Percentiles rank a stretch among this genome's conserved stretches.
Conservation (phyloP, 2,888 invertebrate species). For the Dioctria linearis region DNA sequence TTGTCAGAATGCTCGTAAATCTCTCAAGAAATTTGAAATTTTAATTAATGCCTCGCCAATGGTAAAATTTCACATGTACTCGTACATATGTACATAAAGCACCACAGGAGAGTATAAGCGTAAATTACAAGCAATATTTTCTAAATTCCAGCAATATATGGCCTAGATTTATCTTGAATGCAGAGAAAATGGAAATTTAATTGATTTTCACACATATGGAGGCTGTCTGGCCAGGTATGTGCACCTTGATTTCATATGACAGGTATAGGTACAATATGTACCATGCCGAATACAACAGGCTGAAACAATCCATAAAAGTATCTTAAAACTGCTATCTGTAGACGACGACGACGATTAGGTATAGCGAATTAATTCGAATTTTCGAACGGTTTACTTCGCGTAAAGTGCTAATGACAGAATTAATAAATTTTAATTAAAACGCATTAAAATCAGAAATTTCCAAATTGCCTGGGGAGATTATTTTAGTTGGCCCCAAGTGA, state of each 20-base stretch:
- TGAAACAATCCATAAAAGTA: conserved; percentile 36
- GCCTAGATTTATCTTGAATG: conserved; percentile 26
- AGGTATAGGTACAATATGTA: not conserved
- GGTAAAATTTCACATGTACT: conserved; percentile 6
- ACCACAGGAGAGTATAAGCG: not conserved
- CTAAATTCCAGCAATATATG: conserved; percentile 43
- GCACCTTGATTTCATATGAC: conserved; percentile 23
- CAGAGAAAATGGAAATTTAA: conserved; percentile 47
- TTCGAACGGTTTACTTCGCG: not conserved
- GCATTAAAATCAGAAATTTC: conserved; percentile 4
- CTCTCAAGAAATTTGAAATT: conserved; percentile 33
- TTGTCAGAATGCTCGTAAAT: conserved; percentile 45
- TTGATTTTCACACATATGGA: conserved; percentile 51
- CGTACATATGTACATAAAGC: not conserved
- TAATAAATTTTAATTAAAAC: conserved; percentile 50
- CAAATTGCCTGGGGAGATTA: too few species aligned
- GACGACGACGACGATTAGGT: conserved; percentile 28
- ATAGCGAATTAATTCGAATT: not conserved
- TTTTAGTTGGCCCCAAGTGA: too few species aligned
- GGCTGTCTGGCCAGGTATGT: conserved; percentile 6
- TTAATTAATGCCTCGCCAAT: conserved; percentile 34
- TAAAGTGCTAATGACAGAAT: conserved; percentile 51
- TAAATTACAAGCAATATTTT: conserved; percentile 40
- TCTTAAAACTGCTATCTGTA: not conserved
- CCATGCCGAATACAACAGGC: not conserved